Evolutionary conservation across 2,888 invertebrate species (phyloP).

Genomic region (Macrophya annulata): DNA sequence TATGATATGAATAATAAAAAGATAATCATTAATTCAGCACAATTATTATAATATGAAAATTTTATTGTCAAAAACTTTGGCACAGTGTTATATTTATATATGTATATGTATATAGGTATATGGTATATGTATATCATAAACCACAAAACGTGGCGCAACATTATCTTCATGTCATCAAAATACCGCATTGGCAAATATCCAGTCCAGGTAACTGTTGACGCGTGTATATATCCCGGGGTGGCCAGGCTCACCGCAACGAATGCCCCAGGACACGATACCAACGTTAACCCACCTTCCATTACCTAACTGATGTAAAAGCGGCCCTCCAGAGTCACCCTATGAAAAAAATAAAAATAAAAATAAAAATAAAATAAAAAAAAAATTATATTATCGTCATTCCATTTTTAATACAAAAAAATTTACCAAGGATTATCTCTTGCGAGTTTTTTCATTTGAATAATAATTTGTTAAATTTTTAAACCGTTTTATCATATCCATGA

Average conservation of each 20-base stretch:
- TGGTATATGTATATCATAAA: constrained; percentile 32
- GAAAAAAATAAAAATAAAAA: constrained; percentile 63
- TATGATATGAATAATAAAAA: neutral
- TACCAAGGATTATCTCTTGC: neutral
- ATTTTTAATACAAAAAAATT: neutral
- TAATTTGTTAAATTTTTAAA: neutral
- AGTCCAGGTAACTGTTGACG: constrained; percentile 86
- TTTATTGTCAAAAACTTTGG: constrained; percentile 38
- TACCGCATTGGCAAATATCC: constrained; percentile 84
- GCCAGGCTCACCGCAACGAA: constrained; percentile 88
- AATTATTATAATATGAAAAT: constrained; percentile 35
- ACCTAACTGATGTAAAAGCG: constrained; percentile 87
- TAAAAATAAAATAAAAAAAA: constrained; percentile 29
- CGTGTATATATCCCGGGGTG: constrained; percentile 91
- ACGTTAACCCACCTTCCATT: constrained; percentile 89
- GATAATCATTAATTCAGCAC: neutral
- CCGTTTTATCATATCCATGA: neutral
- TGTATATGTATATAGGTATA: too few relatives aligned
- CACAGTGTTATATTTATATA: constrained; percentile 26
- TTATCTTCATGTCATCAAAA: constrained; percentile 74
- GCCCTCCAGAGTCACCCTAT: constrained; percentile 93
- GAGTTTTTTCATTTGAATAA: neutral
- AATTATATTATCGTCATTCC: neutral
- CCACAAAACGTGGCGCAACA: constrained; percentile 23
- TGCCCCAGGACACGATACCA: constrained; percentile 93